Base-by-base conservation (phyloP, 2,797 vertebrate species). In the Tiaroga cobitis region DNA sequence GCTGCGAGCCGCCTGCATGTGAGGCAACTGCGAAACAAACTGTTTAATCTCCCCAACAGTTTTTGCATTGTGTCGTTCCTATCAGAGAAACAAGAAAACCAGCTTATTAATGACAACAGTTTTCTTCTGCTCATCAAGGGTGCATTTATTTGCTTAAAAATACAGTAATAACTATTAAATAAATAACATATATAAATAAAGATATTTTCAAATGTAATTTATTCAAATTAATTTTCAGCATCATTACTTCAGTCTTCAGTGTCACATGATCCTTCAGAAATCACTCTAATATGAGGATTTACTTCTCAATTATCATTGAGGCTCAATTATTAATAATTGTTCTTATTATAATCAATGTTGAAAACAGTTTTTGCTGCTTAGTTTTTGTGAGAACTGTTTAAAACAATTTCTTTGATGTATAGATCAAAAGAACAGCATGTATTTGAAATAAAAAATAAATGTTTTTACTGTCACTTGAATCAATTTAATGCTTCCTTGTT, bases 31-130 rank as follows among this genome's bases (percentile, higher is more conserved):
- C 0, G 98, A 99, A 41, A 99, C 98, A 89, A 99, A 99, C 93
- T 99, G 98, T 93, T 99, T 99, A 78, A 99, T 99, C 92, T 99
- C 98, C 1, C 98, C 98, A 5, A 99, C 98, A 0, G 98, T 99
- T 93, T 98, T 99, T 0, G 98, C 98, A 0, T 98, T 98, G 91
- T 99, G 98, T 41, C 98, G 95, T 69, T 98, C 98, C 98, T 99
- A 90, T 56, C 90, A 63, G 0, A 80, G 54, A 78, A 3, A 79
- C 93, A 88, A 82, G 63, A 83, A 82, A 24, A 26, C 49, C 93
- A 90, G 96, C 95, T 43, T 8, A 32, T 68, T 43, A 7, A 39
- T 26, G 59, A 18, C 18, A 32, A n/a, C 4, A 63, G 1, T 6
- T 26, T 5, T 16, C 26, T 63, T 63, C 26, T 29, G 56, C 56